Evolutionary conservation across 2,888 invertebrate species (phyloP), one percentile per base, ranked within the genome.

Genomic region (Noctuana brunneofusca): DNA sequence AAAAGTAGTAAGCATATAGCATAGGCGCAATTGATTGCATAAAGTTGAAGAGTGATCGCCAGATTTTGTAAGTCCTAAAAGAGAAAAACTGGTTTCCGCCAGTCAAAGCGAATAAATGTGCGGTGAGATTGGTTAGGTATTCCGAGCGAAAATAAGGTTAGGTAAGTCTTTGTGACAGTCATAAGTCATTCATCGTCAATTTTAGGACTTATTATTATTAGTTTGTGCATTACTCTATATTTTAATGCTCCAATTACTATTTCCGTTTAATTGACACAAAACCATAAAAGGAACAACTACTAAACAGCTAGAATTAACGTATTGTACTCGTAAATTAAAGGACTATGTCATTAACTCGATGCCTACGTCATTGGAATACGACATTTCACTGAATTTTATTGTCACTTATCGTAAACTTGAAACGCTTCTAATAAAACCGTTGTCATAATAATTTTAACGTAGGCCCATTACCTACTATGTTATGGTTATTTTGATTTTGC

Each of bases 401-500:
- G 76, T 75, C 75, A 63, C 68, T 66, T 65, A 72, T 77, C 80
- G 71, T 84, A 77, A 84, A 83, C 69, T 71, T 67, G 69, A 69
- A 75, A 75, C 71, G 75, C 66, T 69, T 68, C 73, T 69, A 74
- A 76, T 68, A 68, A 68, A 68, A 64, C 46, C 50, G 35, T 27
- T 27, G 18, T 18, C 30, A 53, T 30, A 30, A 52, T 8, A 52
- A 27, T 18, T 16, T 18, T 30, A 30, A 52, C 5, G 50, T 16
- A 27, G 9, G 22, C n/a, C 20, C 38, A 20, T 54, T 38, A 54
- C 22, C 20, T 11, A n/a, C n/a, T n/a, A n/a, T n/a, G 8, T 41
- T 55, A 55, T 41, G 38, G 24, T 24, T 41, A 41, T 14, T 55
- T 55, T 18, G 8, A 24, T 55, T 41, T n/a, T n/a, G 6, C 24